Percentiles rank a stretch among this genome's conserved stretches.
Conservation (phyloP, 2,113 vertebrate genomes). For the Bungarus multicinctus region DNA sequence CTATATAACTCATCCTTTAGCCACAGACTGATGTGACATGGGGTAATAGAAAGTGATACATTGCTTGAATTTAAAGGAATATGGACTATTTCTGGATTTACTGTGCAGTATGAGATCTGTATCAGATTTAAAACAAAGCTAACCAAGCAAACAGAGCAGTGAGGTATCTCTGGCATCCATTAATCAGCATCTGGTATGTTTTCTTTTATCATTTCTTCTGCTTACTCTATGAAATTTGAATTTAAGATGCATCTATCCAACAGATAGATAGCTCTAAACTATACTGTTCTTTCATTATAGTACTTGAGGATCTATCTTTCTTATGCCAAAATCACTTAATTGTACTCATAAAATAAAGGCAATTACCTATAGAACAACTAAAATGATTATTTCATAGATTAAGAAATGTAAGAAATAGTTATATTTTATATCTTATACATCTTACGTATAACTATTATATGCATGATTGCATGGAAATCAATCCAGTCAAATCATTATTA, state of each 20-base stretch:
- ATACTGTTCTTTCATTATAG: conserved; percentile 17
- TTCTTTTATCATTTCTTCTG: conserved; percentile 37
- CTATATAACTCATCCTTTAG: conserved; percentile 75
- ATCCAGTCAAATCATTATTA: not conserved
- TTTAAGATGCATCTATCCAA: conserved; percentile 42
- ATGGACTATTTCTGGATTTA: conserved; percentile 71
- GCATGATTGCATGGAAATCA: not conserved
- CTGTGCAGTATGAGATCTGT: conserved; percentile 72
- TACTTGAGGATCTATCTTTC: not conserved
- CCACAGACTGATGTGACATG: conserved; percentile 72
- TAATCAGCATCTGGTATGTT: conserved; percentile 68
- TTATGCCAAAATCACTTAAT: conserved; percentile 27
- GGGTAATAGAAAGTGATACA: conserved; percentile 76
- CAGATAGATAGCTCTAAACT: conserved; percentile 40
- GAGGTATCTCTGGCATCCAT: conserved; percentile 72
- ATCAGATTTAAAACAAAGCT: conserved; percentile 78
- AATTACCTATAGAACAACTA: not conserved
- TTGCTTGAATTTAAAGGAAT: conserved; percentile 80
- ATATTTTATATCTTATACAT: not conserved
- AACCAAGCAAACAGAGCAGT: conserved; percentile 75
- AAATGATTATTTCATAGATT: not conserved
- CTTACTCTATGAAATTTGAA: conserved; percentile 58
- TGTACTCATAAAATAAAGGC: conserved; percentile 16
- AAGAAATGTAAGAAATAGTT: no score
- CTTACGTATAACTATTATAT: not conserved